phyloP scores from a whole-genome alignment of 2,888 invertebrate genomes.

The Oligia strigilis region DNA sequence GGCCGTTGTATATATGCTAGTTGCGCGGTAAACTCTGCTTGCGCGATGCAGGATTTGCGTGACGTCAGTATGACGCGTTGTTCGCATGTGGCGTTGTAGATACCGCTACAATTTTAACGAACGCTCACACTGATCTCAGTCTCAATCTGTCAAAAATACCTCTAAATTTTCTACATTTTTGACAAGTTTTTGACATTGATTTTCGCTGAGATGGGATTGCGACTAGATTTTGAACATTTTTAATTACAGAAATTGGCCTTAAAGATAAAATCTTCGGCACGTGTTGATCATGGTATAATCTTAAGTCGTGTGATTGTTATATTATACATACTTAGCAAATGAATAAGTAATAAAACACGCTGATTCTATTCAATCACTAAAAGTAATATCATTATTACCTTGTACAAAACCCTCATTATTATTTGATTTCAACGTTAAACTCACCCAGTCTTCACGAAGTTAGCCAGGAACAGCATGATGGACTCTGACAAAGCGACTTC shows the following conservation, averaged over 20 bases:
- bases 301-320: not conserved
- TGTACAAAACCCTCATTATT: not conserved
- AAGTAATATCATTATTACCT: not conserved
- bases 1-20: no score
- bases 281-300: not conserved
- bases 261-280: no score
- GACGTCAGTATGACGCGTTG: no score
- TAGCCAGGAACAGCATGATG: conserved; percentile 96
- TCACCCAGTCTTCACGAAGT: conserved; percentile 97
- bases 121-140: not conserved
- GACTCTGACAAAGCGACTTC: conserved; percentile 96
- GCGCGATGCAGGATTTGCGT: no score
- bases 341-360: not conserved
- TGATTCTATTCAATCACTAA: not conserved
- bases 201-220: no score
- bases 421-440: conserved; percentile 72
- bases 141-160: not conserved
- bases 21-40: no score
- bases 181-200: no score
- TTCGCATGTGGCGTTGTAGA: no score
- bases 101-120: not conserved
- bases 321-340: not conserved
- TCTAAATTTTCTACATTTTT: no score
- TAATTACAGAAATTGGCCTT: not conserved
- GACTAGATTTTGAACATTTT: no score